These are phyloP conservation scores for Odontomyia ornata DNA, from an alignment of 2,888 invertebrate genomes.

Conservation along the genomic window DNA sequence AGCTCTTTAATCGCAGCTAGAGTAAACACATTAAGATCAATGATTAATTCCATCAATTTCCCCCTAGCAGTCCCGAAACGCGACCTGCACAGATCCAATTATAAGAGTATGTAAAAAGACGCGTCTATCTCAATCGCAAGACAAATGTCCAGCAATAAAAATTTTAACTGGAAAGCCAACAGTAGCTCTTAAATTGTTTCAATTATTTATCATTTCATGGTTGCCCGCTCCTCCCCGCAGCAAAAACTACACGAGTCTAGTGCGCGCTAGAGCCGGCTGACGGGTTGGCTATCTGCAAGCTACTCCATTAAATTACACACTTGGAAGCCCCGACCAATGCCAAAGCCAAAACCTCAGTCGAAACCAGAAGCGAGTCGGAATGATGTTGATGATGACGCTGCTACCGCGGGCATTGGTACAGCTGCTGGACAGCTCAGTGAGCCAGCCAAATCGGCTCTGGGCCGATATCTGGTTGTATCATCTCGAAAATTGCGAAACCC, in stretches of 20 bases:
- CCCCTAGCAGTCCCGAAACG: not conserved
- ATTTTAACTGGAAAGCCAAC: slow-evolving; percentile 30
- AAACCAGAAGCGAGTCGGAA: not conserved
- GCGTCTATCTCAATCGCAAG: slow-evolving; percentile 20
- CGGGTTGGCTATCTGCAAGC: not conserved
- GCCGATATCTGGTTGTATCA: slow-evolving; percentile 14
- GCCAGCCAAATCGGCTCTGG: slow-evolving; percentile 19
- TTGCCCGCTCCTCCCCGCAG: not conserved
- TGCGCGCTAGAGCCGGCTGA: not conserved
- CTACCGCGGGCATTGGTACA: not conserved
- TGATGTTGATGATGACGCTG: not conserved
- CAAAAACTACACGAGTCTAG: not conserved
- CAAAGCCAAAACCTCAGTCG: not conserved
- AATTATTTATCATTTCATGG: slow-evolving; percentile 32
- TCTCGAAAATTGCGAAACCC: slow-evolving; percentile 31
- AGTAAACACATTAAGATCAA: not conserved
- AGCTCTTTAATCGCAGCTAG: not conserved
- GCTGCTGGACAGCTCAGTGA: too few species aligned
- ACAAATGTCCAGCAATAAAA: slow-evolving; percentile 33
- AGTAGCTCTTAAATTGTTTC: slow-evolving; percentile 39
- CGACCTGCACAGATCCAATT: not conserved
- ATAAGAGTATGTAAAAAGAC: not conserved
- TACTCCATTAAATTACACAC: slow-evolving; percentile 32
- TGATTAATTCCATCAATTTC: slow-evolving; percentile 9
- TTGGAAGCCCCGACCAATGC: not conserved